Conservation (phyloP, 2,888 invertebrate genomes). For the Actias luna region DNA sequence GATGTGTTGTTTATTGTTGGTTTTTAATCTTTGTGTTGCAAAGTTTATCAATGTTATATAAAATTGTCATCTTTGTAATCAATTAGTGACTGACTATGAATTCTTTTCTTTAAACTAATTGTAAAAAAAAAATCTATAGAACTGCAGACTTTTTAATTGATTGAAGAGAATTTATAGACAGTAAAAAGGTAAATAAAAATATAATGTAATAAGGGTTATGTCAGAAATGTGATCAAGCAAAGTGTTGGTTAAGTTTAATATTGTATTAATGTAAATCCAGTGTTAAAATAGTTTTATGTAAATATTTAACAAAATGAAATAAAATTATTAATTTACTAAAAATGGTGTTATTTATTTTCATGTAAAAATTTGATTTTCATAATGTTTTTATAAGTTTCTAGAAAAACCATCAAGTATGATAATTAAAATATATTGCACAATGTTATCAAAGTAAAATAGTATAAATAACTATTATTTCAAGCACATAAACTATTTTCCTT, state of each 20-base stretch:
- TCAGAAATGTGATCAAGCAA: conserved; percentile 70
- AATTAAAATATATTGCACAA: too few species aligned
- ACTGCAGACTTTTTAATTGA: not conserved
- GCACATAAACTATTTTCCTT: too few species aligned
- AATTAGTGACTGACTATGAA: conserved; percentile 8
- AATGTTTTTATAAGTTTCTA: too few species aligned
- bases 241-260: conserved; percentile 76
- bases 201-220: conserved; percentile 17
- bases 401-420: too few species aligned
- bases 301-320: conserved; percentile 76
- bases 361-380: too few species aligned
- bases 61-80: not conserved
- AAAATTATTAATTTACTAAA: conserved; percentile 80
- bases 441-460: too few species aligned
- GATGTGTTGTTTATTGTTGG: conserved; percentile 60
- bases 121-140: not conserved
- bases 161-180: conserved; percentile 5
- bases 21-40: conserved; percentile 54
- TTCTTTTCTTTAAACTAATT: conserved; percentile 15
- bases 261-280: conserved; percentile 68
- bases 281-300: conserved; percentile 65
- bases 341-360: conserved; percentile 35
- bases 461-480: too few species aligned
- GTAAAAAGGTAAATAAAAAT: too few species aligned
- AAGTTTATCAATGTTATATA: conserved; percentile 56